Conservation (phyloP, 2,113 vertebrate species). For the Synchiropus splendidus region DNA sequence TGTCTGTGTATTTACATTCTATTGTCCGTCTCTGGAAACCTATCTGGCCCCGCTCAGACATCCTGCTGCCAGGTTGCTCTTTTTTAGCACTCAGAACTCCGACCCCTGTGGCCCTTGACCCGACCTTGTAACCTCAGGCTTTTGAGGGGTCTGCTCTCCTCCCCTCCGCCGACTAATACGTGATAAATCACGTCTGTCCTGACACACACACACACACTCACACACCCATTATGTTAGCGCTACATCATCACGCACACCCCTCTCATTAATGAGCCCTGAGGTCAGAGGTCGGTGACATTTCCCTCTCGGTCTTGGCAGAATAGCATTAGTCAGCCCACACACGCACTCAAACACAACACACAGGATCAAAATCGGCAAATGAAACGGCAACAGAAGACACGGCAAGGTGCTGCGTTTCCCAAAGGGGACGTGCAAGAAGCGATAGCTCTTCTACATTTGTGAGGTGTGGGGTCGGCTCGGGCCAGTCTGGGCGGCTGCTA, state of each 20-base stretch:
- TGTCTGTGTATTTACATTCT: slow-evolving; percentile 30
- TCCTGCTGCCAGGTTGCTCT: slow-evolving; percentile 60
- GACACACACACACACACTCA: slow-evolving; percentile 31
- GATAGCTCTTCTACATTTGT: slow-evolving; percentile 3
- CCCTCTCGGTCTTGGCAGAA: slow-evolving; percentile 36
- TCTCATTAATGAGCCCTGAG: slow-evolving; percentile 46
- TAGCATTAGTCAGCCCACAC: slow-evolving; percentile 17
- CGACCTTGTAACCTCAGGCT: slow-evolving; percentile 39
- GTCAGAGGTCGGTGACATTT: slow-evolving; percentile 56
- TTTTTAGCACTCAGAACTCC: slow-evolving; percentile 63
- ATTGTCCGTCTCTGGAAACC: slow-evolving; percentile 55
- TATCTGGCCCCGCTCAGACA: slow-evolving; percentile 52
- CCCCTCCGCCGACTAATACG: slow-evolving; percentile 49
- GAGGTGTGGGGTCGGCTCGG: slow-evolving; percentile 27
- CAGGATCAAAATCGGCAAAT: not conserved
- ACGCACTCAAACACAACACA: slow-evolving; percentile 12
- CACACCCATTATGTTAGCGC: slow-evolving; percentile 27
- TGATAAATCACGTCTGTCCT: slow-evolving; percentile 74
- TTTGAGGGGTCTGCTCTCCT: slow-evolving; percentile 34
- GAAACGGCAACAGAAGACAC: too few relatives aligned
- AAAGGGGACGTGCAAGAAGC: not conserved
- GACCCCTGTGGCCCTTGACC: slow-evolving; percentile 57
- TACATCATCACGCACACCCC: slow-evolving; percentile 41
- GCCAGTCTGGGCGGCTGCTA: slow-evolving; percentile 29
- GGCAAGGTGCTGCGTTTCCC: not conserved